Conservation (phyloP, 2,113 vertebrate species). For the Aldabrachelys gigantea region DNA sequence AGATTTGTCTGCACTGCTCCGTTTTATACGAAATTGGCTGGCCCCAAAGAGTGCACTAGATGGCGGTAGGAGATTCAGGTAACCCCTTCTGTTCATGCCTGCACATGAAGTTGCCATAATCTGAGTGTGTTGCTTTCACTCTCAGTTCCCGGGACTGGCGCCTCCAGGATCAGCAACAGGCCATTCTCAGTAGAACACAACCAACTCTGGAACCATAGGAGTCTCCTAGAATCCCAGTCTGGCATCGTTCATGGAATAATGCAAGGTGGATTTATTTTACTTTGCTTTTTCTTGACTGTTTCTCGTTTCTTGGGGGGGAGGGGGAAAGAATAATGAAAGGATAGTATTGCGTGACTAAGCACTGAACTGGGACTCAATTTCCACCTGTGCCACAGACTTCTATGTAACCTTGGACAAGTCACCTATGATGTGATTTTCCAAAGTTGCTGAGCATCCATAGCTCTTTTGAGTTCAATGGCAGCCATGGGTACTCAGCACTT, state of each 20-base stretch:
- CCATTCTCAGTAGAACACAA: not conserved
- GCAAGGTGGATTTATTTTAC: not conserved
- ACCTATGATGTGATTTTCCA: not conserved
- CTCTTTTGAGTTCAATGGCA: not conserved
- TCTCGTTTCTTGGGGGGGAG: not conserved
- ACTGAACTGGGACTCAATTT: not conserved
- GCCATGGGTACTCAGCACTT: not conserved
- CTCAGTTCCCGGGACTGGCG: not conserved
- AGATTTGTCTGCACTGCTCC: not conserved
- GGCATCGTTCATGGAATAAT: not conserved
- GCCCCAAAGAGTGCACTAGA: fast-evolving
- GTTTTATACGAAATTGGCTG: not conserved
- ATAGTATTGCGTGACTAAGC: not conserved
- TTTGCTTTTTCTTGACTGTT: not conserved
- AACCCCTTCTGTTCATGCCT: not conserved
- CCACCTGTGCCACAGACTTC: not conserved
- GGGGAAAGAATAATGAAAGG: not conserved
- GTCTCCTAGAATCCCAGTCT: not conserved
- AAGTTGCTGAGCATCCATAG: fast-evolving
- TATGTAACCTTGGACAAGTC: not conserved
- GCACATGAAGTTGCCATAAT: not conserved
- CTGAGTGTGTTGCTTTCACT: not conserved
- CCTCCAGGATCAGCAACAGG: not conserved
- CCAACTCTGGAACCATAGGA: not conserved
- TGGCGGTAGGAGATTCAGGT: not conserved